Conservation (phyloP, 2,888 invertebrate genomes). For the Luperina testacea region DNA sequence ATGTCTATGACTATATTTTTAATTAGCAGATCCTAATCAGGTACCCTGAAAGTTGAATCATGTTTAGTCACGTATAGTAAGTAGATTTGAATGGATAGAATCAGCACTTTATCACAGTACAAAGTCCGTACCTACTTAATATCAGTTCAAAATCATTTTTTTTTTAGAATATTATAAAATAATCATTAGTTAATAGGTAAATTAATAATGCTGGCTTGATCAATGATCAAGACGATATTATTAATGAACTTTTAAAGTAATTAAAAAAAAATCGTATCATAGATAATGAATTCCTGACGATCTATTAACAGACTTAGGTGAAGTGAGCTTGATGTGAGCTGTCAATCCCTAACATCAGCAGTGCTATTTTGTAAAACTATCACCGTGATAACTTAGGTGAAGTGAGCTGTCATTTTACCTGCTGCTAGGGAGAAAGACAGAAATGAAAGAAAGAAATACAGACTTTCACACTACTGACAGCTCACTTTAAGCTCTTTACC, state of each 20-base stretch:
- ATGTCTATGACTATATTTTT: not conserved
- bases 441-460: too few relatives aligned
- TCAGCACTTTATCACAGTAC: not conserved
- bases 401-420: too few relatives aligned
- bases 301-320: too few relatives aligned
- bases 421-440: too few relatives aligned
- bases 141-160: not conserved
- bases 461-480: not conserved
- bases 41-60: not conserved
- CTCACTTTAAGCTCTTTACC: not conserved
- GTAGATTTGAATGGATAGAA: not conserved
- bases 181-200: not conserved
- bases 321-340: too few relatives aligned
- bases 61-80: not conserved
- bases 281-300: too few relatives aligned
- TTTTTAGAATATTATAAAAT: not conserved
- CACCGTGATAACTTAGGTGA: too few relatives aligned
- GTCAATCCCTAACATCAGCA: too few relatives aligned
- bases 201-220: not conserved
- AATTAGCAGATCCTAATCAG: constrained; percentile 6
- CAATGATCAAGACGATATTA: too few relatives aligned
- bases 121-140: not conserved
- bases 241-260: not conserved
- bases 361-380: too few relatives aligned
- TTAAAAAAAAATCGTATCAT: too few relatives aligned